Evolutionary conservation across 1,140 invertebrate species (phyloP).

Genomic region (Uloborus diversus): DNA sequence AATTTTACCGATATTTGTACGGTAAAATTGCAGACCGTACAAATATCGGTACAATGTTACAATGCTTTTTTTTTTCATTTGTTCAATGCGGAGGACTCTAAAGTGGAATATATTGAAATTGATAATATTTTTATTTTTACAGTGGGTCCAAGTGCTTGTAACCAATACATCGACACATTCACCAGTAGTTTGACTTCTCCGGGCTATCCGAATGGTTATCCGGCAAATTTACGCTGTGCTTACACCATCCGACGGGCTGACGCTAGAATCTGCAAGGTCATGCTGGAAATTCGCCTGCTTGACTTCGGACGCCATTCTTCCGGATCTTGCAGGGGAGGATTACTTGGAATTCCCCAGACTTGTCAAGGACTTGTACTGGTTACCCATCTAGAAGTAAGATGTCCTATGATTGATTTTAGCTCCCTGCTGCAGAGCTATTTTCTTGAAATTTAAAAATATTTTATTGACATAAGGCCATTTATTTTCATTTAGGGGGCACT

Average conservation of each 20-base stretch:
- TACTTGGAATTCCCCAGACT: slow-evolving; percentile 58
- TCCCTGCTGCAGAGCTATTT: no score
- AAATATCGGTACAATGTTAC: no score
- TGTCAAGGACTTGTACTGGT: slow-evolving; percentile 48
- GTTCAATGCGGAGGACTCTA: no score
- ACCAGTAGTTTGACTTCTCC: slow-evolving; percentile 57
- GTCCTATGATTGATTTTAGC: no score
- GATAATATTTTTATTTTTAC: no score
- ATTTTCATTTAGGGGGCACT: no score
- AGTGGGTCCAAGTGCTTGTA: slow-evolving; percentile 25
- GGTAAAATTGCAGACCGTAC: no score
- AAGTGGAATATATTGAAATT: no score
- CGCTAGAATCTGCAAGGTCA: slow-evolving; percentile 57
- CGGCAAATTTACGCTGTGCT: slow-evolving; percentile 56
- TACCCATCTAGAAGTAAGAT: slow-evolving; percentile 40
- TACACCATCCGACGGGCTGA: slow-evolving; percentile 58
- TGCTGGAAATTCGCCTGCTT: slow-evolving; percentile 58
- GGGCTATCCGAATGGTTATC: slow-evolving; percentile 59
- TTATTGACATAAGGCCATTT: no score
- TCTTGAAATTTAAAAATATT: no score
- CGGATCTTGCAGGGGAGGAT: slow-evolving; percentile 49
- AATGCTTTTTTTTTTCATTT: no score
- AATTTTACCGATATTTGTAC: no score
- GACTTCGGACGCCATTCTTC: slow-evolving; percentile 55
- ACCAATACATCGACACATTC: slow-evolving; percentile 57